These are phyloP conservation scores for Luscinia megarhynchos DNA, from an alignment of 2,797 vertebrate species.

Conservation along the genomic window DNA sequence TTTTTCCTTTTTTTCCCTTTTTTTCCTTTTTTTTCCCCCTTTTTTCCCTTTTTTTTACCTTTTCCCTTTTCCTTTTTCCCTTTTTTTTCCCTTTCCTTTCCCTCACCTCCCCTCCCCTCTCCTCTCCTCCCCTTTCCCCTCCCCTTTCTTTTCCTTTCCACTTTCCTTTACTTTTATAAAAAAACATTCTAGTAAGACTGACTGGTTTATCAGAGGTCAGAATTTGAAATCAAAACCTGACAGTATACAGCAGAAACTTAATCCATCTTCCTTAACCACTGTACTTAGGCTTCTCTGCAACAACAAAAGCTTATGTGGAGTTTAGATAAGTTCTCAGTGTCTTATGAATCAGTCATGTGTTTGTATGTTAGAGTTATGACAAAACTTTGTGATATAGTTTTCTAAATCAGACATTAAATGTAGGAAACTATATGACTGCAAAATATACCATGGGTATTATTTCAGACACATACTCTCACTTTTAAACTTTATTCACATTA, in stretches of 20 bases:
- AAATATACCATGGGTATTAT: background rate
- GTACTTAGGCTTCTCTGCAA: too few relatives aligned
- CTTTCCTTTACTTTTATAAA: too few relatives aligned
- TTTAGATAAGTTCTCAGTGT: background rate
- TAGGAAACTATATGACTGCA: background rate
- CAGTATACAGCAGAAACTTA: background rate
- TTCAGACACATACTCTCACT: background rate
- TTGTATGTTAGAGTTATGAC: background rate
- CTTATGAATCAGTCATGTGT: background rate
- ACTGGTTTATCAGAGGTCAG: background rate
- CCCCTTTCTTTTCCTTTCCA: accelerated
- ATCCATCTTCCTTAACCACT: background rate
- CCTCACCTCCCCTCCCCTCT: accelerated
- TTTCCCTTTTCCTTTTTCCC: too few relatives aligned
- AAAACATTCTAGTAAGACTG: too few relatives aligned
- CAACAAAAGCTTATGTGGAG: background rate
- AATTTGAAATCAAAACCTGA: background rate
- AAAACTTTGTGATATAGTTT: background rate
- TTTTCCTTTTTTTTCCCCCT: too few relatives aligned
- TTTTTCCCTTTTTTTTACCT: too few relatives aligned
- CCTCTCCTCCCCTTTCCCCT: background rate
- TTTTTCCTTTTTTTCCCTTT: too few relatives aligned
- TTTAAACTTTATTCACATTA: background rate
- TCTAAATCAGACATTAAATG: background rate
- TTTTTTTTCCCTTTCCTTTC: too few relatives aligned